Percentiles rank a stretch among this genome's conserved stretches.
These are phyloP conservation scores for Eudyptes chrysolophus DNA, from an alignment of 2,113 vertebrate genomes.

Conservation along the genomic window DNA sequence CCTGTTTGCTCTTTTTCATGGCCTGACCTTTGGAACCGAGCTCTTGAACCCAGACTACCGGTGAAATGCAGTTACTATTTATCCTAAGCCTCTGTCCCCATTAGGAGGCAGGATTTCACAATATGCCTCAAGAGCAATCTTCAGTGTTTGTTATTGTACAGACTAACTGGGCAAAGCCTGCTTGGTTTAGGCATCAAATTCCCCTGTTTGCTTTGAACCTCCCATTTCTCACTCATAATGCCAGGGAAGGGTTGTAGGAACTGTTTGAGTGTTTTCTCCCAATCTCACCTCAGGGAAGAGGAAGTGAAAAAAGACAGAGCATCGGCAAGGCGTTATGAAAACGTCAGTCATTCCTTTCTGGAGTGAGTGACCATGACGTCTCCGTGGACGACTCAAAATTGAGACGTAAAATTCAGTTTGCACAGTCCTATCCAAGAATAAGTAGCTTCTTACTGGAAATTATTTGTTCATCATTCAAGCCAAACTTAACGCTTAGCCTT, in stretches of 20 bases:
- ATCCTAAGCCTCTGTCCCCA: background rate
- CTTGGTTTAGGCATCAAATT: background rate
- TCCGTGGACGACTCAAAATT: background rate
- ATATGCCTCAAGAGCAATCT: background rate
- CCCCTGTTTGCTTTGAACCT: background rate
- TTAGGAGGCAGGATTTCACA: background rate
- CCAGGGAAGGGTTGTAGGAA: background rate
- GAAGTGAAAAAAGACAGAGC: background rate
- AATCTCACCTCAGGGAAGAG: background rate
- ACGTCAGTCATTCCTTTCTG: background rate
- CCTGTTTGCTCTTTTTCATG: background rate
- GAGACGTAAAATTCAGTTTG: background rate
- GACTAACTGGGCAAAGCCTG: background rate
- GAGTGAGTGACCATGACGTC: background rate
- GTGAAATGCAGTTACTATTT: background rate
- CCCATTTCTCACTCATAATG: background rate
- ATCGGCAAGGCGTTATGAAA: accelerated
- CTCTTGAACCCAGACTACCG: background rate
- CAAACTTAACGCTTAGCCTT: background rate
- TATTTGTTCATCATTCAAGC: background rate
- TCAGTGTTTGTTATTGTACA: background rate
- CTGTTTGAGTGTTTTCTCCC: background rate
- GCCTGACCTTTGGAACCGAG: background rate
- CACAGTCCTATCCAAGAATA: background rate
- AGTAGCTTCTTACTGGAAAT: background rate